A percentile compares a stretch with the other conserved stretches of the same genome.
These are phyloP conservation scores for Bradypodion pumilum DNA, from an alignment of 2,797 vertebrate genomes.

Conservation along the genomic window DNA sequence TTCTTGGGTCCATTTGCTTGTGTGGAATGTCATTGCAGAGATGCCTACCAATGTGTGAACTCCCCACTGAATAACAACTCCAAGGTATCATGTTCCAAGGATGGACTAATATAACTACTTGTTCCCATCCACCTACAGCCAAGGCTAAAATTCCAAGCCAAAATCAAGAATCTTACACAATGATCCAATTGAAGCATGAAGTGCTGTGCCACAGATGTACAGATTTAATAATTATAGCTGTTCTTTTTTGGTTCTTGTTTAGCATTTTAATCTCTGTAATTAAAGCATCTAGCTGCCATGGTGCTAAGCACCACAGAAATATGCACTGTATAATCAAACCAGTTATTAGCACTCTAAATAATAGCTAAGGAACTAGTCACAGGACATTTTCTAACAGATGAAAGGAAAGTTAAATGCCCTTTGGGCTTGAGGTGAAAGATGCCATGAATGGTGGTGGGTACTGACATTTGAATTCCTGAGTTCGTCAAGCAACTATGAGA, in stretches of 20 bases:
- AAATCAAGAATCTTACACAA: background rate
- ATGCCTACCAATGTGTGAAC: no score
- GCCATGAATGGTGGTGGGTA: background rate
- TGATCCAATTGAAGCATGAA: conserved; percentile 13
- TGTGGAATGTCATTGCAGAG: no score
- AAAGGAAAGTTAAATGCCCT: background rate
- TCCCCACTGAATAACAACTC: no score
- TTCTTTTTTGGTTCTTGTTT: conserved; percentile 65
- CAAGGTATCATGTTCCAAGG: background rate
- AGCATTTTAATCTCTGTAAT: conserved; percentile 69
- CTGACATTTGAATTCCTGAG: background rate
- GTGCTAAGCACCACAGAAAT: conserved; percentile 59
- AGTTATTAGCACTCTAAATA: conserved; percentile 64
- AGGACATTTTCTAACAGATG: conserved; percentile 14
- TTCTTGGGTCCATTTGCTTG: no score
- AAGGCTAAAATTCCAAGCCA: background rate
- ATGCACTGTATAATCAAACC: conserved; percentile 65
- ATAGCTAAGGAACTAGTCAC: conserved; percentile 27
- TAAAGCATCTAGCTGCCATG: conserved; percentile 67
- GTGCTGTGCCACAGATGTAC: conserved; percentile 52
- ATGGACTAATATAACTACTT: background rate
- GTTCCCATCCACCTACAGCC: background rate
- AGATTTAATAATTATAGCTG: conserved; percentile 54
- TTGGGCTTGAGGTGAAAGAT: background rate
- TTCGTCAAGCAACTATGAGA: background rate